Evolutionary conservation across 2,888 invertebrate species (phyloP).

Genomic region (Hybos culiciformis): DNA sequence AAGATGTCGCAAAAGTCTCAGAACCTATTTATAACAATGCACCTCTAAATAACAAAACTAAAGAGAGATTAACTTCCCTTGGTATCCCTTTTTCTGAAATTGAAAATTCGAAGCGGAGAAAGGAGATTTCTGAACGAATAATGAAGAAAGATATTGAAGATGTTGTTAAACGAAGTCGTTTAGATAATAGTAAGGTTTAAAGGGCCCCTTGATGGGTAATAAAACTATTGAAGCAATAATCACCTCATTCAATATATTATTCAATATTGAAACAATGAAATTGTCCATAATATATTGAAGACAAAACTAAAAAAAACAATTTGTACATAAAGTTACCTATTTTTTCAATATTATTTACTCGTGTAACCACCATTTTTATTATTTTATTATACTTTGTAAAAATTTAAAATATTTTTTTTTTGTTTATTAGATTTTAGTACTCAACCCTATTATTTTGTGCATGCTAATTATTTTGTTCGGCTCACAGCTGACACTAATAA

Average conservation of each 20-base stretch:
- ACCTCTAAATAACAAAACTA: neutral
- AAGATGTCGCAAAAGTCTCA: too few species aligned
- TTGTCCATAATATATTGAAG: too few species aligned
- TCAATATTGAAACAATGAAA: too few species aligned
- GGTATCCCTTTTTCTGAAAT: constrained; percentile 21
- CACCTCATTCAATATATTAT: too few species aligned
- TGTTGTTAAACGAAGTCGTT: constrained; percentile 18
- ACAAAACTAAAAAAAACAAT: too few species aligned
- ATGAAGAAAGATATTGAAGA: constrained; percentile 26
- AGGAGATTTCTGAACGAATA: constrained; percentile 13
- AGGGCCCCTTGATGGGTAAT: too few species aligned
- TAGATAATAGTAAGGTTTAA: constrained; percentile 19
- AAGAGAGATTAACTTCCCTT: constrained; percentile 21
- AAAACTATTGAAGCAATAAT: too few species aligned
- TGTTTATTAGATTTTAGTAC: constrained; percentile 22
- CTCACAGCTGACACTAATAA: constrained; percentile 15
- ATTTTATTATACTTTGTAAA: neutral
- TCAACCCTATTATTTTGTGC: constrained; percentile 23
- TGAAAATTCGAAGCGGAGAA: constrained; percentile 18
- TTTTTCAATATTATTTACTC: too few species aligned
- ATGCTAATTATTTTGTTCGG: constrained; percentile 29
- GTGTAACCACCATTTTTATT: too few species aligned
- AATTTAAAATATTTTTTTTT: neutral
- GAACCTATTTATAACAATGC: too few species aligned
- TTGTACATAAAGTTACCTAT: too few species aligned